Conservation (phyloP, 1,140 invertebrate species). For the Saccostrea cuccullata region DNA sequence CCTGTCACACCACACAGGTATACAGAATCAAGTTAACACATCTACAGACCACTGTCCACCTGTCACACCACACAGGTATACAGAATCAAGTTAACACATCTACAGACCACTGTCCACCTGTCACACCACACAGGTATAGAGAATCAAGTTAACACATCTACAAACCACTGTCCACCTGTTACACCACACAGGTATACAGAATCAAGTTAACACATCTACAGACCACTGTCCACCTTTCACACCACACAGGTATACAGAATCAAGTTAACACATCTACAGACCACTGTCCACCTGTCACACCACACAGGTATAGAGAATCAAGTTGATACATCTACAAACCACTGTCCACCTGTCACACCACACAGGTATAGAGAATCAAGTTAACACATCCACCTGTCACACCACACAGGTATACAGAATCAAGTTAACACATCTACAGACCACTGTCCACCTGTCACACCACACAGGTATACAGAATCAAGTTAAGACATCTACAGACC, state of each 20-base stretch:
- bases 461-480: neutral
- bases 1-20: neutral
- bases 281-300: neutral
- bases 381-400: neutral
- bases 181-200: neutral
- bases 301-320: neutral
- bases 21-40: no score
- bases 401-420: neutral
- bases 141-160: neutral
- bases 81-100: no score
- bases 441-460: neutral
- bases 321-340: constrained; percentile 3
- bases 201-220: neutral
- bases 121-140: neutral
- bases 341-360: neutral
- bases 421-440: neutral
- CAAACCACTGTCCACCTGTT: neutral
- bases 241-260: neutral
- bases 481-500: constrained; percentile 3
- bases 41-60: neutral
- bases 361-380: no score
- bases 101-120: neutral
- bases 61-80: neutral
- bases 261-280: neutral
- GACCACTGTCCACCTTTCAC: neutral